Base-by-base conservation (phyloP, 1,140 invertebrate genomes). In the Sycophila sp. region DNA sequence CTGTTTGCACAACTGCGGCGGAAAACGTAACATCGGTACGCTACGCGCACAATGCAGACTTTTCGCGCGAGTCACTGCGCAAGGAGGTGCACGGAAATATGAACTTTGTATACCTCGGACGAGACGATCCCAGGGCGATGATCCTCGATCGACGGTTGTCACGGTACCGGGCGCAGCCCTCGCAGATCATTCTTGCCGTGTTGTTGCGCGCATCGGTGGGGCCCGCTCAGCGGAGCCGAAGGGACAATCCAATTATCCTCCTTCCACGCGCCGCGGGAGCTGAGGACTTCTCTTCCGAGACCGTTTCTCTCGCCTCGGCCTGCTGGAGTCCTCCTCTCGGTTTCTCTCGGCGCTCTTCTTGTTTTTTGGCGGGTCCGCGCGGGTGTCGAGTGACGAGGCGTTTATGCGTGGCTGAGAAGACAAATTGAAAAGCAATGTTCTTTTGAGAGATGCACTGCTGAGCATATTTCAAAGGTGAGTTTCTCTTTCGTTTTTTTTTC, bases 141-240 rank as follows among this genome's bases (percentile, higher is more conserved):
- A 62, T 17, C n/a, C 45, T 36, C 62, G 45, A 55, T 53, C 32
- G 63, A 30, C 45, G 19, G 47, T 17, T 64, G n/a, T n/a, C n/a
- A n/a, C n/a, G n/a, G n/a, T n/a, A n/a, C n/a, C 15, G 58, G 32
- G 34, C 34, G 24, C 63, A 40, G 34, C 63, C 63, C 49, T 55
- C 51, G 38, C 28, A 40, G 53, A 58, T 67, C 64, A 67, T 67
- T 26, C 53, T 67, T 47, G 28, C 19, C 38, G 24, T 13, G 34
- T n/a, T 26, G 24, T 11, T 28, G 17, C 49, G 51, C 49, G 53
- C 64, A 67, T 67, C 32, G 64, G 49, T 38, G 49, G 10, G 49
- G 55, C 49, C n/a, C n/a, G n/a, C n/a, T n/a, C n/a, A n/a, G n/a
- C n/a, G n/a, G n/a, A n/a, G n/a, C n/a, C n/a, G n/a, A n/a, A n/a